Evolutionary conservation across 2,113 vertebrate species (phyloP).

Genomic region (Myrmecophaga tridactyla): DNA sequence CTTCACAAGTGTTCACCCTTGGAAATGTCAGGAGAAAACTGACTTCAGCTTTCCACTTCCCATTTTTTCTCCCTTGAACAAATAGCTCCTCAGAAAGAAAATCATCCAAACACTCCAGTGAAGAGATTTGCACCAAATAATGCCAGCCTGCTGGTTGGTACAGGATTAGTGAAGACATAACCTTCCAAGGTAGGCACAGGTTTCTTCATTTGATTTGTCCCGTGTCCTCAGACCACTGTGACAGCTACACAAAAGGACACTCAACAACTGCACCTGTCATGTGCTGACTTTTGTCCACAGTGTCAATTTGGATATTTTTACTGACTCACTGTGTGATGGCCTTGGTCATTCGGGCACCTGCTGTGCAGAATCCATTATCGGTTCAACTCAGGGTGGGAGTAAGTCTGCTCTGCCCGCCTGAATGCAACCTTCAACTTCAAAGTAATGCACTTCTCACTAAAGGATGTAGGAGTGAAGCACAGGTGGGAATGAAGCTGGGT

Average conservation of each 20-base stretch:
- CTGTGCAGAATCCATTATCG: constrained; percentile 70
- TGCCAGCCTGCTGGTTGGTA: background rate
- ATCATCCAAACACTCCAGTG: constrained; percentile 9
- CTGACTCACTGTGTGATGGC: constrained; percentile 71
- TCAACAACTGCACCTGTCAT: constrained; percentile 64
- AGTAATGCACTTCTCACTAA: constrained; percentile 60
- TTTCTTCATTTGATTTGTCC: constrained; percentile 60
- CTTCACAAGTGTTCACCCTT: constrained; percentile 65
- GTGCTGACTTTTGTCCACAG: constrained; percentile 59
- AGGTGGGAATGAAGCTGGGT: constrained; percentile 59
- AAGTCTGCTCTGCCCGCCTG: constrained; percentile 52
- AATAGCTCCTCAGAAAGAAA: constrained; percentile 57
- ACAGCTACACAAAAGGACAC: constrained; percentile 63
- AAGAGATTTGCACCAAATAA: background rate
- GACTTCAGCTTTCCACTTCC: constrained; percentile 61
- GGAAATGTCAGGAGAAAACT: constrained; percentile 60
- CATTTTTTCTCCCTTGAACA: background rate
- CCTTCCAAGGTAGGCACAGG: constrained; percentile 31
- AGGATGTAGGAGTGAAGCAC: constrained; percentile 57
- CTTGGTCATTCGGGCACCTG: constrained; percentile 73
- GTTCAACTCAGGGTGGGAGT: constrained; percentile 67
- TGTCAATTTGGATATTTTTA: constrained; percentile 67
- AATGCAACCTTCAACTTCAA: constrained; percentile 75
- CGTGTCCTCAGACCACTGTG: constrained; percentile 41
- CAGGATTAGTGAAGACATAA: constrained; percentile 60